Percentiles rank a stretch among this genome's conserved stretches.
Conservation (phyloP, 2,113 vertebrate species). For the Pteronura brasiliensis region DNA sequence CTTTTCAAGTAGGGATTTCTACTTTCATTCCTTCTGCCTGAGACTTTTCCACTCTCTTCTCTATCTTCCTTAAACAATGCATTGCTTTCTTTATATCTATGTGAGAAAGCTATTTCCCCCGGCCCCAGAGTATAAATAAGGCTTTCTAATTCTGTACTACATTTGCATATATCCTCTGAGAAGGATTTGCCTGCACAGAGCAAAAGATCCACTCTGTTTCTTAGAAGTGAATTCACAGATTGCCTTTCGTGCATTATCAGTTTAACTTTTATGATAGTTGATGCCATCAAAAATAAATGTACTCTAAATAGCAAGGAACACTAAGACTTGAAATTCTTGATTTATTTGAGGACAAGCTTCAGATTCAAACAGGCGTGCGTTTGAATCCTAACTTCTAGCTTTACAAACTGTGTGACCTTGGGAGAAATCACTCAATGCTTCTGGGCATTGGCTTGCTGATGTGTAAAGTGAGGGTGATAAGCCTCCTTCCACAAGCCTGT, state of each 20-base stretch:
- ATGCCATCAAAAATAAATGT: conserved; percentile 47
- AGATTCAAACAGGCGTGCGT: background rate
- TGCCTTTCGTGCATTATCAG: conserved; percentile 49
- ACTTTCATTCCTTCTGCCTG: background rate
- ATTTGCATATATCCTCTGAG: conserved; percentile 60
- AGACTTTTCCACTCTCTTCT: background rate
- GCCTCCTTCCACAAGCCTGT: background rate
- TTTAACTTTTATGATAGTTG: conserved; percentile 38
- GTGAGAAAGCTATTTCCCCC: conserved; percentile 14
- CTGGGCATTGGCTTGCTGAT: background rate
- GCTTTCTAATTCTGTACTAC: conserved; percentile 51
- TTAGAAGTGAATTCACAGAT: conserved; percentile 57
- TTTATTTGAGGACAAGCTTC: background rate
- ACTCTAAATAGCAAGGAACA: conserved; percentile 44
- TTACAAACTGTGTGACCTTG: background rate
- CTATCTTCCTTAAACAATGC: background rate
- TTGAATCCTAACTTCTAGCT: background rate
- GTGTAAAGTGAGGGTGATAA: background rate
- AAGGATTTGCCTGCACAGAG: background rate
- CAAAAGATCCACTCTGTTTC: conserved; percentile 1
- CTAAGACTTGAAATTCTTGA: background rate
- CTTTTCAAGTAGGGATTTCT: background rate
- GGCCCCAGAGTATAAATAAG: conserved; percentile 42
- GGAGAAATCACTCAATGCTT: background rate
- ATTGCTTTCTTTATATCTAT: conserved; percentile 11